Percentiles rank a stretch among this genome's conserved stretches.
These are phyloP conservation scores for Athalia cordata DNA, from an alignment of 2,888 invertebrate species.

Conservation along the genomic window DNA sequence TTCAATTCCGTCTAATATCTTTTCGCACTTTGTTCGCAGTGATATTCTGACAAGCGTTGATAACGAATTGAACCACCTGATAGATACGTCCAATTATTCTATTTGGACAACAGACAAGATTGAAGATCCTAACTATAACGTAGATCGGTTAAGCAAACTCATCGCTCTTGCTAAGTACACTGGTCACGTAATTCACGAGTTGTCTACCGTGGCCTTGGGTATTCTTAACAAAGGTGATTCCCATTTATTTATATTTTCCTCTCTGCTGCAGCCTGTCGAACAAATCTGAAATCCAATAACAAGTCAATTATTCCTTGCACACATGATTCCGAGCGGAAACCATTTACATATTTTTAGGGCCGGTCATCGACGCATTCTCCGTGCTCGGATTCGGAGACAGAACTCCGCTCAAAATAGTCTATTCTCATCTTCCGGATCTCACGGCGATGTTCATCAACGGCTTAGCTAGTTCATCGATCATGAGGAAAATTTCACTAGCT, in stretches of 20 bases:
- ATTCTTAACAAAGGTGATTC: constrained; percentile 49
- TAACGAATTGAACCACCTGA: constrained; percentile 10
- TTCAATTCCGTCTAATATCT: background rate
- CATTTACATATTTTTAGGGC: constrained; percentile 45
- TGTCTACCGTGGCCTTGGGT: constrained; percentile 28
- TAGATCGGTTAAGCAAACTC: background rate
- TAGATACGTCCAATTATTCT: constrained; percentile 5
- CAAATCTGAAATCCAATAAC: constrained; percentile 45
- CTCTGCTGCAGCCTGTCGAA: no score
- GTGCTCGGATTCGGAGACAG: constrained; percentile 62
- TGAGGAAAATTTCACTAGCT: constrained; percentile 50
- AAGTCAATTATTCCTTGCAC: no score
- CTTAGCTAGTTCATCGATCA: constrained; percentile 57
- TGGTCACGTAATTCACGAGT: constrained; percentile 56
- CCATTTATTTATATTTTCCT: constrained; percentile 46
- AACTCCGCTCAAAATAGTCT: constrained; percentile 58
- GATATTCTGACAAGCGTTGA: constrained; percentile 16
- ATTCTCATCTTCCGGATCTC: constrained; percentile 60
- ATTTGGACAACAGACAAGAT: background rate
- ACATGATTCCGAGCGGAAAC: no score
- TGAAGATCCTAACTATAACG: background rate
- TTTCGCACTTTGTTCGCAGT: background rate
- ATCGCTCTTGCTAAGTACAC: background rate
- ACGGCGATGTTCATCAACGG: constrained; percentile 62
- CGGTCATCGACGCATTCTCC: constrained; percentile 56